These are phyloP conservation scores for Regulus satrapa DNA, from an alignment of 2,113 vertebrate genomes.

Conservation along the genomic window DNA sequence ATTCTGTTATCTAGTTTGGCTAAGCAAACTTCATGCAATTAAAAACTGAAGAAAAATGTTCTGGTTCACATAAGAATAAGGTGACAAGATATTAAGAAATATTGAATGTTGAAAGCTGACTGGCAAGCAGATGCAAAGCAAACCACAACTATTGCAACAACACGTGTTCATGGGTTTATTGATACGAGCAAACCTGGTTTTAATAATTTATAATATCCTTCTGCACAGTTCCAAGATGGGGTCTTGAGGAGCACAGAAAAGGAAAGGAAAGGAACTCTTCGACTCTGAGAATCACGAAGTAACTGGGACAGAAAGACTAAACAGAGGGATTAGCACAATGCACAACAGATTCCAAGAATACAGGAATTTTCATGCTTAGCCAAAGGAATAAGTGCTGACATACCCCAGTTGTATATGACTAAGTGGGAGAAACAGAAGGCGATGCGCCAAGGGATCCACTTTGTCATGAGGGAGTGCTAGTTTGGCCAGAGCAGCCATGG, in stretches of 20 bases:
- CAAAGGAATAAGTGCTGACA: neutral
- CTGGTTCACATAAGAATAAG: neutral
- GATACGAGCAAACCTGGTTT: neutral
- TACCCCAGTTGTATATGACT: neutral
- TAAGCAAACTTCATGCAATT: neutral
- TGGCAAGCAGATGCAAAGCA: slow-evolving; percentile 8
- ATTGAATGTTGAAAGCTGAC: slow-evolving; percentile 16
- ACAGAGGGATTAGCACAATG: neutral
- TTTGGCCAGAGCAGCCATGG: neutral
- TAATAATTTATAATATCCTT: neutral
- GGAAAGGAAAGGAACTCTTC: neutral
- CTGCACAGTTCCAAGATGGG: neutral
- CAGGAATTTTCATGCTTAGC: neutral
- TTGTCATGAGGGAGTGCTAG: neutral
- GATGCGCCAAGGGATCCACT: neutral
- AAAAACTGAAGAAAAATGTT: neutral
- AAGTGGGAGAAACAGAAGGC: neutral
- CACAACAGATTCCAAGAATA: neutral
- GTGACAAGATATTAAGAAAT: neutral
- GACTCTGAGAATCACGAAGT: neutral
- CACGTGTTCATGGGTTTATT: neutral
- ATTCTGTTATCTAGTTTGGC: neutral
- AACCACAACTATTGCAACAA: slow-evolving; percentile 32
- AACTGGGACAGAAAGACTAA: neutral
- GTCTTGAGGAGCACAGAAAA: neutral